Evolutionary conservation across 2,888 invertebrate species (phyloP), one percentile per base, ranked within the genome.

Genomic region (Cremastinae sp.): DNA sequence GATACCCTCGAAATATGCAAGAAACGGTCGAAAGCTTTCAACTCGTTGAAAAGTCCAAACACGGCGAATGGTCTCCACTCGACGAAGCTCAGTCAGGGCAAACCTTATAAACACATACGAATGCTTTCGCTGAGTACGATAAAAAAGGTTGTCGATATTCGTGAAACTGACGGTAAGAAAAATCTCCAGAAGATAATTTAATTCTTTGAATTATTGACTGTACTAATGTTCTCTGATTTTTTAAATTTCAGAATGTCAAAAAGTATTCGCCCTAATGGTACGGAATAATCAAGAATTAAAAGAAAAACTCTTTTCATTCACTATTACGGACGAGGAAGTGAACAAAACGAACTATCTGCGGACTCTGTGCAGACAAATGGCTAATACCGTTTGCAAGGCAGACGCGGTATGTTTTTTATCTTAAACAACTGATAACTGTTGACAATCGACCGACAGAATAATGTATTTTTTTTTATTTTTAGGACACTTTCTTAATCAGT

Each of bases 1-100:
- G 98, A 99, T 91, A 95, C 96, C 75, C 93, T 98, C 88, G 98
- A 98, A 91, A 97, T 98, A 85, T 95, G 95, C 90, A 95, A 96
- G 88, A 94, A 95, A 88, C 93, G 96, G 84, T 95, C 96, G 53
- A 95, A 96, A 89, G 94, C 92, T 61, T 93, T 93, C 79, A 94
- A 94, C 83, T 92, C 92, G 49, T 90, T 93, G 75, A 94, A 95
- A 86, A 95, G 94, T 81, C 95, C 95, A 0, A 91, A 90, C 74
- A 93, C 94, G 51, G 87, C 91, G 5, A 94, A 93, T 81, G 92
- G 93, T 74, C 91, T 93, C 51, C 90, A 90, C 72, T 88, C 88
- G 35, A 91, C 92, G 85, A 91, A 92, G 83, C 91, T 93, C 87
- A 92, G 93, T 51, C 92, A 94, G 49, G 93, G 93, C 82, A 98